These are phyloP conservation scores for Silvanus unidentatus DNA, from an alignment of 2,888 invertebrate genomes.

Conservation along the genomic window DNA sequence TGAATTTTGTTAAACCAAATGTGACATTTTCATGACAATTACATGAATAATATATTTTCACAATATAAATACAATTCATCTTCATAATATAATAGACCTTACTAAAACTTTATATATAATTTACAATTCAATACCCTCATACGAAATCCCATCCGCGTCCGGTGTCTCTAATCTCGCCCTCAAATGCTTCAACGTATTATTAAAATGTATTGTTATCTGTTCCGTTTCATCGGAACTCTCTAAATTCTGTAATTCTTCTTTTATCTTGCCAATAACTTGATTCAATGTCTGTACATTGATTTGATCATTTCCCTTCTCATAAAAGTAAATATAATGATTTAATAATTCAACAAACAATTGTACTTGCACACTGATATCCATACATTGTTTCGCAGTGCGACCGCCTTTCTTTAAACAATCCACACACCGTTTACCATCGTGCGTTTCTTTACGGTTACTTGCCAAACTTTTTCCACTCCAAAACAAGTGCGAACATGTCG, in stretches of 20 bases:
- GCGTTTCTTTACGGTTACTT: constrained; percentile 56
- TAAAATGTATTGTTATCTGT: constrained; percentile 92
- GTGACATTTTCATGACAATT: no score
- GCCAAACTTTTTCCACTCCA: constrained; percentile 78
- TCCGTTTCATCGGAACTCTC: constrained; percentile 95
- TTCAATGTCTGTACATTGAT: constrained; percentile 43
- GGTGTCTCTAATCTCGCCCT: constrained; percentile 63
- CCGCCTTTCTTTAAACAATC: constrained; percentile 95
- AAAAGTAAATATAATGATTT: constrained; percentile 89
- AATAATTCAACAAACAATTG: constrained; percentile 92
- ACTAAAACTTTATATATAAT: no score
- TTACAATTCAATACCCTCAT: constrained; percentile 58
- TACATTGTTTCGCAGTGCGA: constrained; percentile 92
- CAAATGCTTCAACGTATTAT: constrained; percentile 80
- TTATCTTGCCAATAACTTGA: constrained; percentile 81
- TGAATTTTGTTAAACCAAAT: neutral
- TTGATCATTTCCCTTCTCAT: constrained; percentile 67
- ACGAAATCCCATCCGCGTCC: constrained; percentile 53
- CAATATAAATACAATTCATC: no score
- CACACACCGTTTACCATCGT: constrained; percentile 84
- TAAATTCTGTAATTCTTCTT: constrained; percentile 87
- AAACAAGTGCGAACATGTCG: constrained; percentile 91
- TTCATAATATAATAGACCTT: no score
- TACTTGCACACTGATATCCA: constrained; percentile 95
- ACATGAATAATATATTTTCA: no score